phyloP scores from a whole-genome alignment of 2,797 vertebrate species.

The Poecilia wingei region DNA sequence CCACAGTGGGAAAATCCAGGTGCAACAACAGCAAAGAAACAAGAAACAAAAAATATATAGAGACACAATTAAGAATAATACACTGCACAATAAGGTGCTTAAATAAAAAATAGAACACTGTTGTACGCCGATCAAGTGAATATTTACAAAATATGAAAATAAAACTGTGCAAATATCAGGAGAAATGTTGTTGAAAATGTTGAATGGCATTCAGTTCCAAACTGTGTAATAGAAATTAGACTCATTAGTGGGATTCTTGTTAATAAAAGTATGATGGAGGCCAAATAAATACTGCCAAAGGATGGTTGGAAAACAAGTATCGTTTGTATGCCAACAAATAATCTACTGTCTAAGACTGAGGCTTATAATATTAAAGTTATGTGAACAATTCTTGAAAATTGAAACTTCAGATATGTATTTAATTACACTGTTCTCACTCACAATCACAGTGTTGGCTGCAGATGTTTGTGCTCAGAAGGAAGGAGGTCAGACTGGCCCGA shows the following conservation, averaged over 20 bases:
- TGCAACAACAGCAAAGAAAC: no score
- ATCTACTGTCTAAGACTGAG: slow-evolving; percentile 5
- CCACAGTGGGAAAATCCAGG: no score
- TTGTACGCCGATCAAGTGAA: no score
- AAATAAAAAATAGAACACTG: no score
- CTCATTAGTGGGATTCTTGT: background rate
- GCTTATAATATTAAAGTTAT: background rate
- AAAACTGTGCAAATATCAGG: no score
- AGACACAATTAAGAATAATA: no score
- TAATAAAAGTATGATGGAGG: slow-evolving; percentile 2
- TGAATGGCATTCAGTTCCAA: background rate
- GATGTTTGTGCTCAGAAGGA: background rate
- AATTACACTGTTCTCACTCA: background rate
- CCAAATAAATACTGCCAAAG: slow-evolving; percentile 13
- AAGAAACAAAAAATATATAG: no score
- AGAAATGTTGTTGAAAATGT: background rate
- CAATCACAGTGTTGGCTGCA: background rate
- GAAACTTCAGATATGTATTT: background rate
- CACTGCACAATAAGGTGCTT: no score
- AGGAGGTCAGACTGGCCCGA: background rate
- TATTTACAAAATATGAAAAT: no score
- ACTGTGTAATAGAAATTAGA: background rate
- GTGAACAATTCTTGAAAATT: background rate
- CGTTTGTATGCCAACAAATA: slow-evolving; percentile 13
- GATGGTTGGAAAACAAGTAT: slow-evolving; percentile 10